phyloP scores from a whole-genome alignment of 1,140 invertebrate species.

The Pseudoatta argentina region DNA sequence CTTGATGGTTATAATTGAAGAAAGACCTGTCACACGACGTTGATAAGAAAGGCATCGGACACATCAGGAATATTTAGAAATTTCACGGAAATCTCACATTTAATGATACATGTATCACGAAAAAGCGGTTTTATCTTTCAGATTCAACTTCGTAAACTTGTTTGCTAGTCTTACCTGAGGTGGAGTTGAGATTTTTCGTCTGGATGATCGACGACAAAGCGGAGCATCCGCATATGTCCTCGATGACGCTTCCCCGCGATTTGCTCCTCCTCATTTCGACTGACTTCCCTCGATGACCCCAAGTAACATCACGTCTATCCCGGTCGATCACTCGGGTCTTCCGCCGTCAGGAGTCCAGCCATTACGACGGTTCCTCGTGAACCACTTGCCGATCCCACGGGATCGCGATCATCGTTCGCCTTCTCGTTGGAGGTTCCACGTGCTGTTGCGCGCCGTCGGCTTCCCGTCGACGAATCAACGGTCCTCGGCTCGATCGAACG shows the following conservation, averaged over 20 bases:
- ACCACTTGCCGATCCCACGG: constrained; percentile 5
- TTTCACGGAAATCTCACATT: not conserved
- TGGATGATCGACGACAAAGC: constrained; percentile 74
- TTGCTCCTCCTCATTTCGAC: constrained; percentile 62
- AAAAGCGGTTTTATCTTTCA: not conserved
- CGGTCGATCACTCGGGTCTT: constrained; percentile 25
- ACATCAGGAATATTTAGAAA: too few relatives aligned
- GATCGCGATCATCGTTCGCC: constrained; percentile 36
- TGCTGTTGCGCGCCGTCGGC: not conserved
- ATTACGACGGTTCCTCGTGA: not conserved
- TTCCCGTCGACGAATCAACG: not conserved
- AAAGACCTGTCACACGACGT: not conserved
- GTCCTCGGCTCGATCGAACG: constrained; percentile 8
- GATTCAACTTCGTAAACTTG: not conserved
- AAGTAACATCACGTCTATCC: constrained; percentile 56
- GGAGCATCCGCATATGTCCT: constrained; percentile 75
- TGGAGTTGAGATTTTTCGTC: constrained; percentile 68
- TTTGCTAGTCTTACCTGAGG: constrained; percentile 75
- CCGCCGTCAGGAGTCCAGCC: not conserved
- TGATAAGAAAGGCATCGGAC: not conserved
- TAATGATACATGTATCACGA: not conserved
- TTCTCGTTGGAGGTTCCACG: constrained; percentile 34
- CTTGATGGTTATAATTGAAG: not conserved
- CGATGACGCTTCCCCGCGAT: constrained; percentile 63
- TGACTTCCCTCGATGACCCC: constrained; percentile 11